phyloP scores from a whole-genome alignment of 2,888 invertebrate genomes.

The Drosophila atroscutellata region DNA sequence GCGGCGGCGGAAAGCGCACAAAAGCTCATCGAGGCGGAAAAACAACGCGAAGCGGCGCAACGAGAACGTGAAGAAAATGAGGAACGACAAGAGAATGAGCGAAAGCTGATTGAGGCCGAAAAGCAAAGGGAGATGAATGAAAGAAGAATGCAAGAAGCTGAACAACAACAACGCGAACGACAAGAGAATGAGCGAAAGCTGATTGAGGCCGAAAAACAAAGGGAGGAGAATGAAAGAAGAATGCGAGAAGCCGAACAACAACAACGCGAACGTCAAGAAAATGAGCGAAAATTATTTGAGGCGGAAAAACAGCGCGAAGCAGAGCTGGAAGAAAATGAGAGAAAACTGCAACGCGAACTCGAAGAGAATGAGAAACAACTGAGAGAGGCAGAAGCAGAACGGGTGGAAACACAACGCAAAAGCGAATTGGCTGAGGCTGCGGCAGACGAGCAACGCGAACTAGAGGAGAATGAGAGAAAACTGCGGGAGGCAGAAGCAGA shows the following conservation, averaged over 20 bases:
- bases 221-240: slow-evolving; percentile 39
- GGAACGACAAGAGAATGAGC: slow-evolving; percentile 30
- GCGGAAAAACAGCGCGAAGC: slow-evolving; percentile 37
- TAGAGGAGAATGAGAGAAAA: slow-evolving; percentile 56
- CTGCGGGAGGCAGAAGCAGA: slow-evolving; percentile 37
- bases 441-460: slow-evolving; percentile 42
- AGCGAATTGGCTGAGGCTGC: slow-evolving; percentile 36
- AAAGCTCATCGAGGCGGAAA: slow-evolving; percentile 46
- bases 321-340: slow-evolving; percentile 17
- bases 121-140: slow-evolving; percentile 25
- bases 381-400: slow-evolving; percentile 36
- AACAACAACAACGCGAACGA: slow-evolving; percentile 31
- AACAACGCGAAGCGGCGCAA: slow-evolving; percentile 28
- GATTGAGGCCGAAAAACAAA: slow-evolving; percentile 43
- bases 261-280: slow-evolving; percentile 29
- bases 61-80: slow-evolving; percentile 38
- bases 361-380: slow-evolving; percentile 47
- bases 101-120: slow-evolving; percentile 47
- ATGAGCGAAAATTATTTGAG: slow-evolving; percentile 41
- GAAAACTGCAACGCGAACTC: slow-evolving; percentile 35
- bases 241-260: slow-evolving; percentile 29
- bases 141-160: slow-evolving; percentile 33
- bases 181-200: slow-evolving; percentile 42
- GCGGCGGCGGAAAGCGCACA: slow-evolving; percentile 58
- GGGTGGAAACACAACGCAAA: slow-evolving; percentile 30